phyloP scores from a whole-genome alignment of 1,140 invertebrate species.

The Melanaphis sacchari region DNA sequence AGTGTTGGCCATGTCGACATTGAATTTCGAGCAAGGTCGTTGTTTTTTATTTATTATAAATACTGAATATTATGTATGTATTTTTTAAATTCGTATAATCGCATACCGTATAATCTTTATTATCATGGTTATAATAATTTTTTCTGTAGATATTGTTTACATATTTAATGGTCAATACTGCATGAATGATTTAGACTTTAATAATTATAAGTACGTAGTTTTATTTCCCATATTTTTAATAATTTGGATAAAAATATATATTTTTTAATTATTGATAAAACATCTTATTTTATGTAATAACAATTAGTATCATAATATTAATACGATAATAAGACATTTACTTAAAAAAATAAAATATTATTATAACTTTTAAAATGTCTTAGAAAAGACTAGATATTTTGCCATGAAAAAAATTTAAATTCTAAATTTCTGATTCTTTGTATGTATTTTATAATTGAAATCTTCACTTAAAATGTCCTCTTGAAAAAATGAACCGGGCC shows the following conservation, averaged over 20 bases:
- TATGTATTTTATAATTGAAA: too few species aligned
- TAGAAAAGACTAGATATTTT: neutral
- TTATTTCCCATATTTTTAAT: neutral
- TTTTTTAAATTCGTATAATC: neutral
- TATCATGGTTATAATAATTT: neutral
- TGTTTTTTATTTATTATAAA: neutral
- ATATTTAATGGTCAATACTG: neutral
- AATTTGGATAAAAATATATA: neutral
- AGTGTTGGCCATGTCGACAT: slow-evolving; percentile 34
- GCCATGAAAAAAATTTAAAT: neutral
- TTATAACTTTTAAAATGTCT: neutral
- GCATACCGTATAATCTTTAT: neutral
- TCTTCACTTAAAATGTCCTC: too few species aligned
- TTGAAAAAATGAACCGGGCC: too few species aligned
- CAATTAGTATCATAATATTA: neutral
- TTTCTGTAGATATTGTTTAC: neutral
- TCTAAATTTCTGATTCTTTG: neutral
- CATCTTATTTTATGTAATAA: neutral
- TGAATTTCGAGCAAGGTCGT: slow-evolving; percentile 34
- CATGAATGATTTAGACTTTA: too few species aligned
- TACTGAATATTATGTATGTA: neutral
- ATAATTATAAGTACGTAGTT: too few species aligned
- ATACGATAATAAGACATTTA: neutral
- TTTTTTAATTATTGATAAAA: neutral
- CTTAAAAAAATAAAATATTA: neutral